A percentile compares a stretch with the other conserved stretches of the same genome.
Conservation (phyloP, 2,797 vertebrate species). For the Peromyscus attwateri region DNA sequence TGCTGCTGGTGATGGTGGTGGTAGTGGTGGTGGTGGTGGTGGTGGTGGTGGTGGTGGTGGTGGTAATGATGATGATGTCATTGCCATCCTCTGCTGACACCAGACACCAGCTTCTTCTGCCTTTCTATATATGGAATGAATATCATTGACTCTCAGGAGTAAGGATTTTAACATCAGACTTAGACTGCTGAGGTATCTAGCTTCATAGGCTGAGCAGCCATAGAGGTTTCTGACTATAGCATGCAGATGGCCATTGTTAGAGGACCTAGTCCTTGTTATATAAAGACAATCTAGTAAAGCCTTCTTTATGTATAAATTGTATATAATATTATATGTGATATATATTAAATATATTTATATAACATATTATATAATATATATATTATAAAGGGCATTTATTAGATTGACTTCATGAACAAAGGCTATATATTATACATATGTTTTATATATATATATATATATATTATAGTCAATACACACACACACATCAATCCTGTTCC, state of each 20-base stretch:
- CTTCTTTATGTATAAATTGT: background rate
- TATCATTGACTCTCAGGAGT: background rate
- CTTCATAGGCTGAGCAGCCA: background rate
- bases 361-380: background rate
- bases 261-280: background rate
- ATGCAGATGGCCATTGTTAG: background rate
- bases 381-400: background rate
- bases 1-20: background rate
- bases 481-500: background rate
- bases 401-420: background rate
- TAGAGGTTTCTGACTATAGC: background rate
- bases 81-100: background rate
- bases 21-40: rapidly evolving
- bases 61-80: too few relatives aligned
- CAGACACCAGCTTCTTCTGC: background rate
- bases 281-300: background rate
- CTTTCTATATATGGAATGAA: background rate
- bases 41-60: background rate
- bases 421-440: background rate
- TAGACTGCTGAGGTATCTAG: background rate
- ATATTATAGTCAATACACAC: background rate
- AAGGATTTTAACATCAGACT: background rate
- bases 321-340: background rate
- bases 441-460: background rate
- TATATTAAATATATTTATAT: background rate